Base-by-base conservation (phyloP, 1,140 invertebrate genomes). In the Zaprionus ghesquierei region DNA sequence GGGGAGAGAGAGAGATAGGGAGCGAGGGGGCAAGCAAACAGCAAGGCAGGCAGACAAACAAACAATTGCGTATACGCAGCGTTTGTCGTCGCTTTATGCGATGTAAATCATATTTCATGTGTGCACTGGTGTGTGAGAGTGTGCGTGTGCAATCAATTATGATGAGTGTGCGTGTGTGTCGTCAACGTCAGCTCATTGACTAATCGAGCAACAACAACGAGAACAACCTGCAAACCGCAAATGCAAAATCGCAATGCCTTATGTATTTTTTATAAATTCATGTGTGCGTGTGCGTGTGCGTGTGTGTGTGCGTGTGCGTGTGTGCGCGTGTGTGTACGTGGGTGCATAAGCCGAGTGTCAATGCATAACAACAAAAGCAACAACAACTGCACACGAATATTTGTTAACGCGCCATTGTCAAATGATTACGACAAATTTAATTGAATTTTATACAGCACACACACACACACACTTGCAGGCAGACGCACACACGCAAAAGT, bases 401-500 rank as follows among this genome's bases (percentile, higher is more conserved):
- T 60, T 69, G 69, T 82, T 75, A 65, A 61, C 56, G 62, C 64
- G 50, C 82, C 82, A 87, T 86, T 86, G 82, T 86, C 76, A 82
- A 82, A 79, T 82, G 79, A 86, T 86, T 86, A 86, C 64, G 75
- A 79, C 66, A 77, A 76, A 79, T 86, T 86, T 79, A 87, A 89
- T 86, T 86, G 82, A 86, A 82, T 78, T 81, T 75, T 81, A 41
- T 77, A 55, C 51, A 62, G 15, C 51, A 33, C 29, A 64, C 38
- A 56, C 51, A 56, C 31, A 29, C 41, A 27, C 27, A 27, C 33
- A 68, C 13, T 15, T 5, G 6, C 44, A 59, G 15, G 12, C 44
- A 22, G 20, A 33, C 22, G 18, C 33, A 27, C 22, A 51, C 31
- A 13, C 15, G 25, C 13, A 38, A 27, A 49, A 33, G 31, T 51